These are phyloP conservation scores for Meles meles DNA, from an alignment of 2,113 vertebrate species.

Conservation along the genomic window DNA sequence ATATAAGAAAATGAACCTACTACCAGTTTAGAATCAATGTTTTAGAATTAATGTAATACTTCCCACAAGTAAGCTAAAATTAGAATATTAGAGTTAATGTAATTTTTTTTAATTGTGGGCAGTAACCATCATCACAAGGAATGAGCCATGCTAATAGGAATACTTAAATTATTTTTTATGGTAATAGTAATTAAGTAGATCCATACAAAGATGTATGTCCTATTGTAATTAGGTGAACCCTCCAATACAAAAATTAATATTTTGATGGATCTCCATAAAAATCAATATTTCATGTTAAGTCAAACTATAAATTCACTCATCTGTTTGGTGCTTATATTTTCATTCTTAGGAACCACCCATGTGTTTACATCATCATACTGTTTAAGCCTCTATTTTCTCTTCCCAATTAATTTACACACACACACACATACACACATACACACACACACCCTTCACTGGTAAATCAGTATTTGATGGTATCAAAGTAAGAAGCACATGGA, in stretches of 20 bases:
- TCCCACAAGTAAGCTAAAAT: background rate
- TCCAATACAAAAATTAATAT: background rate
- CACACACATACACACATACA: background rate
- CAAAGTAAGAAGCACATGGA: background rate
- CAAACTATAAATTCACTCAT: background rate
- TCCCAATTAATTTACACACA: constrained; percentile 16
- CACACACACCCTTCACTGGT: background rate
- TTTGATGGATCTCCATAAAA: background rate
- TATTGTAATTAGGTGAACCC: background rate
- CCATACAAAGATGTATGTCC: background rate
- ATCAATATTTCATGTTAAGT: constrained; percentile 52
- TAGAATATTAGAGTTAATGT: background rate
- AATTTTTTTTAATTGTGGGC: background rate
- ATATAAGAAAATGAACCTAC: background rate
- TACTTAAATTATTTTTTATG: background rate
- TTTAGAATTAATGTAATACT: constrained; percentile 33
- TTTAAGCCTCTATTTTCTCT: constrained; percentile 33
- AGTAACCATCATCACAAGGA: background rate
- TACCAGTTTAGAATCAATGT: background rate
- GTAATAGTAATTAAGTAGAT: background rate
- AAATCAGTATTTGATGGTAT: background rate
- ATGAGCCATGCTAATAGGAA: background rate
- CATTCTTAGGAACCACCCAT: constrained; percentile 48
- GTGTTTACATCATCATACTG: constrained; percentile 2
- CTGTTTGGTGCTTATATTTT: constrained; percentile 31